Base-by-base conservation (phyloP, 2,113 vertebrate species). In the Marcusenius ussheri region DNA sequence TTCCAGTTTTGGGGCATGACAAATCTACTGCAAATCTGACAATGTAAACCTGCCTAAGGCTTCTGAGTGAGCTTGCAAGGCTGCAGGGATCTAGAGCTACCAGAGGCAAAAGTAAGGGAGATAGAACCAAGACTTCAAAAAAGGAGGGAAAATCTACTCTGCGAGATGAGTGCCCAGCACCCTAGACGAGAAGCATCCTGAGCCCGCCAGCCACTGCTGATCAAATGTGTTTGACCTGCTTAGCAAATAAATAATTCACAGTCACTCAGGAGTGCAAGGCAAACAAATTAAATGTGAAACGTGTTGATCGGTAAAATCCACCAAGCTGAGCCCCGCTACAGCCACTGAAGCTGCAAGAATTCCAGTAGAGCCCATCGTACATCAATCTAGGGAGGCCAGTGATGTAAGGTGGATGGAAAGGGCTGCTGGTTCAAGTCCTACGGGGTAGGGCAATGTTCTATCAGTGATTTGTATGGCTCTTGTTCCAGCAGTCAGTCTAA, bases 291-390 rank as follows among this genome's bases (percentile, higher is more conserved):
- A 51, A 87, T 31, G 85, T 87, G 85, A 87, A 56, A 56, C 27
- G 49, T 56, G 85, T 87, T 87, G 49, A 47, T n/a, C 85, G 5
- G 50, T 87, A 27, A 87, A 87, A 87, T 87, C 15, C 47, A 87
- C 27, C 85, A 17, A 13, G 49, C 47, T n/a, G 50, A 53, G 13
- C 50, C 5, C 21, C 7, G 8, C 77, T 83, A 39, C 19, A 42
- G 31, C 17, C 35, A 42, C 15, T 47, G 31, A 19, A 39, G 35
- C 70, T 19, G 31, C 5, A 77, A 77, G 31, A 35, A 80, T 80
- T 39, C 74, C 45, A 53, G 49, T 6, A 19, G 5, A 47, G 3
- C 50, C 85, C 31, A 4, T 31, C 85, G 1, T 8, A 86, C 39
- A 46, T 42, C 83, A 86, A 10, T n/a, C 8, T 46, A 49, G 46